Percentiles rank a stretch among this genome's conserved stretches.
These are phyloP conservation scores for Phyllostomus hastatus DNA, from an alignment of 2,113 vertebrate genomes.

Conservation along the genomic window DNA sequence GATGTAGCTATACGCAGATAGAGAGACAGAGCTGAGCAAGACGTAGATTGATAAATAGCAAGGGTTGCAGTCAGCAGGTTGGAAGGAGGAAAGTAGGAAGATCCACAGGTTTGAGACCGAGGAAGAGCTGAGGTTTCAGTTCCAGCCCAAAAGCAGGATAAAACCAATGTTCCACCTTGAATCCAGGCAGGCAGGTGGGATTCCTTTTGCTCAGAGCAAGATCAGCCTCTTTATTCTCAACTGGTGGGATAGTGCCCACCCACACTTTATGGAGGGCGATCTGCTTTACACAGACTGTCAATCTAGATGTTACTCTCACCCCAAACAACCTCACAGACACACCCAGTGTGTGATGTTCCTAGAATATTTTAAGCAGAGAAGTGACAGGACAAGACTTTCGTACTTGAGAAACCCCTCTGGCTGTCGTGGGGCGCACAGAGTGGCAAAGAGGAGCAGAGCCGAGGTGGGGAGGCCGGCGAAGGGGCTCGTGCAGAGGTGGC, in stretches of 20 bases:
- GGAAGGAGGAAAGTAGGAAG: neutral
- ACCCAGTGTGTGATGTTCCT: neutral
- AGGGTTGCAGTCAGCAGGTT: neutral
- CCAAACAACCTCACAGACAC: neutral
- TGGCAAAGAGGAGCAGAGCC: neutral
- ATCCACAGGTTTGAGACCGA: neutral
- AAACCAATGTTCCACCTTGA: neutral
- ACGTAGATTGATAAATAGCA: neutral
- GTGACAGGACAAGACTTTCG: neutral
- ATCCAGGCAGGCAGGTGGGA: neutral
- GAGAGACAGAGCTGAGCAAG: neutral
- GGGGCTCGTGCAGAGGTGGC: neutral
- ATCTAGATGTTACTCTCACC: neutral
- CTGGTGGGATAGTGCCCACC: neutral
- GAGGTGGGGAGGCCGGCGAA: neutral
- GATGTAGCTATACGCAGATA: neutral
- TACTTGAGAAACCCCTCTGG: neutral
- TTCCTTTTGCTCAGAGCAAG: neutral
- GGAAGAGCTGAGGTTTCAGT: neutral
- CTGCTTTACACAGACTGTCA: neutral
- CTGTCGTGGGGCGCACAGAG: neutral
- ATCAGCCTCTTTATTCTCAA: neutral
- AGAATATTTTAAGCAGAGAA: neutral
- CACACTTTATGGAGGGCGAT: neutral
- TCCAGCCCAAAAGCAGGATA: neutral